A percentile compares a stretch with the other conserved stretches of the same genome.
These are phyloP conservation scores for Simalia tracyae DNA, from an alignment of 2,797 vertebrate species.

Conservation along the genomic window DNA sequence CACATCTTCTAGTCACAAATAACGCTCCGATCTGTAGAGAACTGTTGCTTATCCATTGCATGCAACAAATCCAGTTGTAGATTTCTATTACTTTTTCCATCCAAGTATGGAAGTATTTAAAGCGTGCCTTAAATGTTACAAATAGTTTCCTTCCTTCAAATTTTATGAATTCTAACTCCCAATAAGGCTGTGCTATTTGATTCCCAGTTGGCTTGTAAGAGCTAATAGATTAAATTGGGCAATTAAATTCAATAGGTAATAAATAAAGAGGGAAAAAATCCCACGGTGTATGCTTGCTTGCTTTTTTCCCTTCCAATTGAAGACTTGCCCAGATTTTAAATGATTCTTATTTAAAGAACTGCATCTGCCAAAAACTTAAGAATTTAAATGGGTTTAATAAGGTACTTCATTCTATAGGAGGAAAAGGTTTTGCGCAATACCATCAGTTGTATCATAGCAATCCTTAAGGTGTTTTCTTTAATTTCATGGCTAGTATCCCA, in stretches of 20 bases:
- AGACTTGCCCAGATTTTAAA: slow-evolving; percentile 19
- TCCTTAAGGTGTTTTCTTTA: neutral
- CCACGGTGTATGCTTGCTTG: neutral
- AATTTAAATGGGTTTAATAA: slow-evolving; percentile 18
- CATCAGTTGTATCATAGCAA: neutral
- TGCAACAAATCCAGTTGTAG: slow-evolving; percentile 50
- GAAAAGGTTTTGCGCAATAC: neutral
- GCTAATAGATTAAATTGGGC: slow-evolving; percentile 6
- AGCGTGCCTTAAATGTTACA: slow-evolving; percentile 16
- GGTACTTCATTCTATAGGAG: neutral
- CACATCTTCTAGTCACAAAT: slow-evolving; percentile 21
- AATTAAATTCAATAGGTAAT: neutral
- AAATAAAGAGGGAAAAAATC: slow-evolving; percentile 14
- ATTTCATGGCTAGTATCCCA: neutral
- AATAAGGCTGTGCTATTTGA: neutral
- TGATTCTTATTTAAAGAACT: neutral
- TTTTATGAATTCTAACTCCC: slow-evolving; percentile 38
- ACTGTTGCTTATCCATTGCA: slow-evolving; percentile 52
- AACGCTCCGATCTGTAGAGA: slow-evolving; percentile 7
- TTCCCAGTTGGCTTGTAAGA: neutral
- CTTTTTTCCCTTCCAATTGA: slow-evolving; percentile 18
- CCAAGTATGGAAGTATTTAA: slow-evolving; percentile 35
- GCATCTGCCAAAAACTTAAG: slow-evolving; percentile 23
- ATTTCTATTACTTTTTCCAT: slow-evolving; percentile 49
- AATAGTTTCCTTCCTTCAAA: slow-evolving; percentile 28